phyloP scores from a whole-genome alignment of 2,888 invertebrate genomes.

The Spisula subtruncata region DNA sequence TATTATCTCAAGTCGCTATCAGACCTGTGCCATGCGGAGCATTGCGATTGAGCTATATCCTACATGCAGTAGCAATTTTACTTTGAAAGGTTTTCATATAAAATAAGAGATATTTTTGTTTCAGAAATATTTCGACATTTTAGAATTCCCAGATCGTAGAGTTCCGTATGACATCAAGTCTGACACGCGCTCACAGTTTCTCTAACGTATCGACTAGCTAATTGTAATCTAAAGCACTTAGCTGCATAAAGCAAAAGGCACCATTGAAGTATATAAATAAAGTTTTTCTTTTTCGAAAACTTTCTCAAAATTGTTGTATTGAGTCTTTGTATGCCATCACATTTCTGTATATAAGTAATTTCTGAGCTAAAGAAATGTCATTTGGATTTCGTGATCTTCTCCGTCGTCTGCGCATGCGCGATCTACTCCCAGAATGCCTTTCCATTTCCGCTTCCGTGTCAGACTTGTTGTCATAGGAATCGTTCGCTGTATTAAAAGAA shows the following conservation, averaged over 20 bases:
- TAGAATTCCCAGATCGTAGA: not conserved
- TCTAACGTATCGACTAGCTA: not conserved
- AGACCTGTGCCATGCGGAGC: constrained; percentile 52
- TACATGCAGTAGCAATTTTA: not conserved
- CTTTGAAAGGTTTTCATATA: not conserved
- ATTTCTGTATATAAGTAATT: constrained; percentile 61
- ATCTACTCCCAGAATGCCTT: not conserved
- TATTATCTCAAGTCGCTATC: not conserved
- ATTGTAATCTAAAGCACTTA: not conserved
- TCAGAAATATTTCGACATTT: not conserved
- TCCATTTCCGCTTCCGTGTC: constrained; percentile 60
- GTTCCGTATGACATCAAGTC: constrained; percentile 62
- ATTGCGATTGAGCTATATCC: not conserved
- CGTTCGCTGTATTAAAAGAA: constrained; percentile 44
- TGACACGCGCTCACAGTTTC: constrained; percentile 32
- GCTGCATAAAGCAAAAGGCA: too few relatives aligned
- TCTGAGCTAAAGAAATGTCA: constrained; percentile 66
- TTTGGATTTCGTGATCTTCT: constrained; percentile 52
- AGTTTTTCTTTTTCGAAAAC: not conserved
- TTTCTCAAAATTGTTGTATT: constrained; percentile 16
- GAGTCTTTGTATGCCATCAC: constrained; percentile 68
- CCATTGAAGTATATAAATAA: too few relatives aligned
- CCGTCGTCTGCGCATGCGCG: constrained; percentile 36
- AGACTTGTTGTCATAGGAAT: constrained; percentile 67
- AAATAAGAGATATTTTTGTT: not conserved